Conservation (phyloP, 2,888 invertebrate species). For the Eupeodes luniger region DNA sequence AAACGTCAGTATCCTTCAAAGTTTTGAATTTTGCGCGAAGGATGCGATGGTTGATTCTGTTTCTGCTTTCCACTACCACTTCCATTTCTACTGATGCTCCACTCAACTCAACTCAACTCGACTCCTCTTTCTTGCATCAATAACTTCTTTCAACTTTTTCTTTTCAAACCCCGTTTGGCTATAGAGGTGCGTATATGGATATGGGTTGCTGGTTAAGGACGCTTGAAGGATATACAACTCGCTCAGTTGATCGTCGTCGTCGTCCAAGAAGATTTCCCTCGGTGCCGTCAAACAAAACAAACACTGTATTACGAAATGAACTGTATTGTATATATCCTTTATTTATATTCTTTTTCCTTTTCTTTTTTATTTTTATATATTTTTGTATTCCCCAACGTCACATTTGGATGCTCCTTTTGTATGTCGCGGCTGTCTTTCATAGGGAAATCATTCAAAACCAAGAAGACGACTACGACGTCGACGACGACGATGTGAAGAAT, state of each 20-base stretch:
- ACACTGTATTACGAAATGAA: slow-evolving; percentile 61
- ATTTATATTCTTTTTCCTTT: background rate
- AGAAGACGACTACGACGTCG: background rate
- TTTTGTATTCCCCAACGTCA: slow-evolving; percentile 26
- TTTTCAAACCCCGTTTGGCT: background rate
- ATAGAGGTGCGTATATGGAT: background rate
- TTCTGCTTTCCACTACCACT: background rate
- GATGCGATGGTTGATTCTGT: slow-evolving; percentile 1
- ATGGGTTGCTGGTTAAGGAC: slow-evolving; percentile 35
- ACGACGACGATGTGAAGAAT: slow-evolving; percentile 1
- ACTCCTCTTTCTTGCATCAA: slow-evolving; percentile 29
- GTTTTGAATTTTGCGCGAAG: slow-evolving; percentile 16
- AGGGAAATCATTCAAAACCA: slow-evolving; percentile 65
- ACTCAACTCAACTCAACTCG: background rate
- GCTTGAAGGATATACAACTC: slow-evolving; percentile 41
- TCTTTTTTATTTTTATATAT: background rate
- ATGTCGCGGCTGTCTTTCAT: slow-evolving; percentile 69
- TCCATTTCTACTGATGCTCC: background rate
- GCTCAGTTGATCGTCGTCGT: slow-evolving; percentile 61
- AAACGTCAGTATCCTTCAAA: slow-evolving; percentile 66
- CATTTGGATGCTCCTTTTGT: slow-evolving; percentile 54
- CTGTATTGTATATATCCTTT: slow-evolving; percentile 45
- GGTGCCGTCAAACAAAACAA: slow-evolving; percentile 62
- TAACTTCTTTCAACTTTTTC: slow-evolving; percentile 33
- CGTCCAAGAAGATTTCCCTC: slow-evolving; percentile 72